A percentile compares a stretch with the other conserved stretches of the same genome.
Conservation (phyloP, 2,888 invertebrate genomes). For the Tipula confusa region DNA sequence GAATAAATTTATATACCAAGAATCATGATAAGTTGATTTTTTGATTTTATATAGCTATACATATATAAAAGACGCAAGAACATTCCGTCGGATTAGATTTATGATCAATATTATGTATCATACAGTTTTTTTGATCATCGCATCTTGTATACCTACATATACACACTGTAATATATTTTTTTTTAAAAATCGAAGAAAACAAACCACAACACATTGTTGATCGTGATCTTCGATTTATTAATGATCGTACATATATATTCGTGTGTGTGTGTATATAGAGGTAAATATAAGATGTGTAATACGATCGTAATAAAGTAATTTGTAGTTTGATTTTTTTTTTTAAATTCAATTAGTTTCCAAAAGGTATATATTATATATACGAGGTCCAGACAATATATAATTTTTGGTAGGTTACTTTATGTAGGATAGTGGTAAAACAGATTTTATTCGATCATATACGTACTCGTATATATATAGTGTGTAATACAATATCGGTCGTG, state of each 20-base stretch:
- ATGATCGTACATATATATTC: not conserved
- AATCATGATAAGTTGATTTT: not conserved
- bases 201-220: not conserved
- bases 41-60: not conserved
- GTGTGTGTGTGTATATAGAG: too few species aligned
- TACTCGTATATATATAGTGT: too few species aligned
- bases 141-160: not conserved
- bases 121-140: not conserved
- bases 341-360: not conserved
- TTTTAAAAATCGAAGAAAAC: not conserved
- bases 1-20: conserved; percentile 14
- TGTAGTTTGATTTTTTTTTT: conserved; percentile 7
- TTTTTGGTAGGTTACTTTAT: not conserved
- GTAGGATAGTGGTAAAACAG: not conserved
- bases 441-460: not conserved
- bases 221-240: not conserved
- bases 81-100: conserved; percentile 12
- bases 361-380: not conserved
- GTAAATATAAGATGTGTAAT: too few species aligned
- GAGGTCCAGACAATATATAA: not conserved
- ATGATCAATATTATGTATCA: not conserved
- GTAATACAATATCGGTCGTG: conserved; percentile 13
- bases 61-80: not conserved
- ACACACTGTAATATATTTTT: not conserved
- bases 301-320: not conserved